Evolutionary conservation across 1,140 invertebrate species (phyloP), one percentile per base, ranked within the genome.

Genomic region (Drosophila guanche): DNA sequence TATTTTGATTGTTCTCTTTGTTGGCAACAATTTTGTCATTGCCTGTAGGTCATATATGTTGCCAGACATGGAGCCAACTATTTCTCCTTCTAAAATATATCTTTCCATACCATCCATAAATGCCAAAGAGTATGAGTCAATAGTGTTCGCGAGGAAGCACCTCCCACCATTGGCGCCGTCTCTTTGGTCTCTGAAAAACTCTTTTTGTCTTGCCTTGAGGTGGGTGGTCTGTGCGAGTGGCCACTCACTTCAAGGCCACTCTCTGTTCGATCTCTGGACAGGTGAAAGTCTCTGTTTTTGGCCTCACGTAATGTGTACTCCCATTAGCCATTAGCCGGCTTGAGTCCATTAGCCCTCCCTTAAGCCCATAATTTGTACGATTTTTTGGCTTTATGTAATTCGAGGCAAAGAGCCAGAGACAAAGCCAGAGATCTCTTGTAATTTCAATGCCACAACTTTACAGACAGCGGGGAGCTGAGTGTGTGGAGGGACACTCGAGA

Each of bases 31-130:
- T 42, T 74, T 73, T 74, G 70, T 65, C 70, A 74, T 74, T 74
- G 70, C 37, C 41, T 74, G 59, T 73, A 74, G 70, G 70, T 57
- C 70, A 73, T 74, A 73, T 37, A 47, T 73, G 70, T 52, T 63
- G 58, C 46, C 22, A 25, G 42, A 27, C 33, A 12, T 37, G 33
- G 10, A 8, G 12, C 10, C 10, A 3, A 33, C 29, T 33, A 33
- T 33, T 33, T 8, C 8, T 10, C 7, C 29, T 3, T 33, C 7
- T 33, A 2, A 33, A 33, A 10, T 3, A 1, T 0, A 1, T 3
- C 0, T 8, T 33, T 33, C 3, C 2, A 10, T 10, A 20, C 16
- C 16, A 20, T 20, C 16, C 16, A 20, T 20, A 20, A 20, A 20
- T 20, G 16, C 16, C 16, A 1, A 20, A 20, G 16, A 20, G 16